Conservation (phyloP, 2,113 vertebrate species). For the Pollimyrus isidori region DNA sequence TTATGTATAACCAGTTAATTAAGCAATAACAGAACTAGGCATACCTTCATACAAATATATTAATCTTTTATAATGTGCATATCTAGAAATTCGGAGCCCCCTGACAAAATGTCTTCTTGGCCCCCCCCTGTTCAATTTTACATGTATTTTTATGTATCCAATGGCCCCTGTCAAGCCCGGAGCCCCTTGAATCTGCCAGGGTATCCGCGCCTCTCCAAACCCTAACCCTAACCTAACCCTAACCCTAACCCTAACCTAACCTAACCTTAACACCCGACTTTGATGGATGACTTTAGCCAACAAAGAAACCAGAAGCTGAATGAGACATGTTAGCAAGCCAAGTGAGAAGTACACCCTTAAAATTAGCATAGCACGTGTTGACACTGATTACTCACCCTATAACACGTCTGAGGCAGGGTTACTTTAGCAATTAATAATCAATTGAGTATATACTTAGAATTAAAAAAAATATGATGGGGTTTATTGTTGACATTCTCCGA, state of each 20-base stretch:
- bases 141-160: neutral
- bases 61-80: neutral
- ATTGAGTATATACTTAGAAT: neutral
- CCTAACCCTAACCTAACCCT: neutral
- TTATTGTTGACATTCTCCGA: neutral
- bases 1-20: neutral
- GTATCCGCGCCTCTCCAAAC: neutral
- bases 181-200: neutral
- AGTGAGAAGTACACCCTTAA: neutral
- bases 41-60: neutral
- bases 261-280: neutral
- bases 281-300: neutral
- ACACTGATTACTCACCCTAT: neutral
- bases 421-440: neutral
- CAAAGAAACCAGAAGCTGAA: neutral
- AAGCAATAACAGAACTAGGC: neutral
- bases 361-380: neutral
- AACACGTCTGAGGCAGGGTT: neutral
- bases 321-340: neutral
- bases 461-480: neutral
- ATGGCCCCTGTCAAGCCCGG: neutral
- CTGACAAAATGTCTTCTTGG: neutral
- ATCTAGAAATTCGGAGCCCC: neutral
- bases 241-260: too few relatives aligned
- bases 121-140: neutral